Base-by-base conservation (phyloP, 2,797 vertebrate species). In the Nyctibius grandis region DNA sequence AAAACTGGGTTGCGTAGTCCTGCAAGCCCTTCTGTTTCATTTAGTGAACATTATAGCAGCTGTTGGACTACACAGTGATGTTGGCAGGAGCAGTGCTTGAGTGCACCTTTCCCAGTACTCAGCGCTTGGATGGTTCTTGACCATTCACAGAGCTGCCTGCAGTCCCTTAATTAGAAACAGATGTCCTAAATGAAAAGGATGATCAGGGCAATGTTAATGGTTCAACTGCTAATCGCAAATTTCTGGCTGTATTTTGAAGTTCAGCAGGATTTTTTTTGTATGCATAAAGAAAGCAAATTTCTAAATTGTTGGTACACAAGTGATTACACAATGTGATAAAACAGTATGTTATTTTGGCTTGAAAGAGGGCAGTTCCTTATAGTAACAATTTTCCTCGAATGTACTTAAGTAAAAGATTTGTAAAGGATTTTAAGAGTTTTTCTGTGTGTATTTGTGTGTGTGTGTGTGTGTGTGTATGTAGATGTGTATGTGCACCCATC, bases 131-230 rank as follows among this genome's bases (percentile, higher is more conserved):
- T 82, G 45, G 23, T 68, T 93, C 75, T 83, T 91, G 76, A 47
- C 78, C 50, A 17, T 88, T 91, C 33, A 40, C 34, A 68, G 28
- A 82, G 72, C 45, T 93, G 78, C 42, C 56, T 60, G 12, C 60
- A 31, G 42, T 72, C 28, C 53, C 33, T 57, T 92, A 91, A 86
- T 94, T 95, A 57, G 78, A 89, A 97, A 54, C 60, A 88, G 87
- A 89, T 96, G 85, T 89, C 89, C 64, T 77, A 89, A 93, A 93
- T 93, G 50, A 93, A 96, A 89, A 91, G 79, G 40, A 33, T 83
- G 29, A 38, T 87, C 80, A 85, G 81, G 87, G 21, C 45, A 76
- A 29, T 89, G 54, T 38, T 83, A 73, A 42, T 83, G 40, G 60
- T 68, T 85, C 64, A 80, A 22, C 21, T 64, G 34, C 57, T 75